Evolutionary conservation across 2,888 invertebrate species (phyloP), one percentile per base, ranked within the genome.

Genomic region (Orthosia gracilis): DNA sequence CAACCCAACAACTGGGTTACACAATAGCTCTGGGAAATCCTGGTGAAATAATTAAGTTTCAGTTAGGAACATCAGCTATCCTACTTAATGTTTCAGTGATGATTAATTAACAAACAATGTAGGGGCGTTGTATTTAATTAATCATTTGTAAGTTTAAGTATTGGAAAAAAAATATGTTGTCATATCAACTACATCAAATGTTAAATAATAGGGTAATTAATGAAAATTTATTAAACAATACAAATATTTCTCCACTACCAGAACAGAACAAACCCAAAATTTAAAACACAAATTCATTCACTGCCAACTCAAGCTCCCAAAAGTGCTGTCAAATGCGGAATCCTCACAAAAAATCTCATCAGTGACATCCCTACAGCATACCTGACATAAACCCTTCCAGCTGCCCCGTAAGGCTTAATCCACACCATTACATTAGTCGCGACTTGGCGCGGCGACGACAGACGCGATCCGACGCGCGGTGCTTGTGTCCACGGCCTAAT

Each of bases 371-470:
- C 69, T 82, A 69, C 52, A 21, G 26, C 54, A 59, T 13, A 49
- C 57, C 59, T 63, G 66, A 73, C 63, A 84, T 71, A 73, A 68
- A 69, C 45, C 71, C n/a, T 65, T 17, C 50, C 57, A 61, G 64
- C 31, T 68, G 63, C 59, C 31, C 49, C 50, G 45, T 65, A 71
- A 75, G 67, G 74, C 71, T 87, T 83, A 78, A 77, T 85, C 68
- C 85, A 69, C 74, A 67, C 78, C 69, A 85, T 87, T 83, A 83
- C 78, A 76, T 66, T 21, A 76, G 55, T 50, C 55, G 55, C 55
- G 55, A 31, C 26, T 31, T 17, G 58, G 2, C 40, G 67, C 66
- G 54, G 45, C 21, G 85, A 73, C 72, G 86, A 86, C 87, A 85
- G 84, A 31, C 66, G 66, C 75, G 73, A 82, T 81, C 70, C 75